Evolutionary conservation across 1,140 invertebrate genomes (phyloP), one percentile per base, ranked within the genome.

Genomic region (Hetaerina americana): DNA sequence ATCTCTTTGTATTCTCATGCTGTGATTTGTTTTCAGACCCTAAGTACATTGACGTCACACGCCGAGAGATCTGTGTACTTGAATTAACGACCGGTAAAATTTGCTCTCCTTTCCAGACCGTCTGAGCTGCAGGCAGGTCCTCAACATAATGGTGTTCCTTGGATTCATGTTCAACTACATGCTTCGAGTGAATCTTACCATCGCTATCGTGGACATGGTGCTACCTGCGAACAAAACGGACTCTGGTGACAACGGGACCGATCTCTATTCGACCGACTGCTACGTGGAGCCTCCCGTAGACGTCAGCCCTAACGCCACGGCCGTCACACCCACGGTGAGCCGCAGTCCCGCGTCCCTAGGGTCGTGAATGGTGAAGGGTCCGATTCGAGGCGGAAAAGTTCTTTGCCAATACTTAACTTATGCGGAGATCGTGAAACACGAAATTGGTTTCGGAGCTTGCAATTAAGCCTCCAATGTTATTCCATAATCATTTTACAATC

Each of bases 101-200:
- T n/a, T n/a, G n/a, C 1, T 70, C n/a, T 70, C 15, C 10, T 69
- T 87, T 85, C 26, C 85, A 91, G 90, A 86, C 78, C 80, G 84
- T 69, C 79, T 93, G 78, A 87, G 87, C 82, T 92, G 91, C 81
- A 87, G 89, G 26, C 89, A 90, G 83, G 87, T 93, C 29, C 80
- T 94, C 67, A 91, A 92, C 81, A 84, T 92, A 31, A 91, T 94
- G 89, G 90, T 92, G 40, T 90, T 93, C 71, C 80, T 92, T 29
- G 92, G 92, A 70, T 93, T 93, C 80, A 92, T 93, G 89, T 84
- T 92, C 81, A 93, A 93, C 78, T 95, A 95, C 83, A 91, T 93
- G 80, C 81, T 95, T 15, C 84, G 93, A 29, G 92, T 95, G 2
- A 95, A 95, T 81, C 84, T 95, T 18, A 94, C 92, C 71, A 92